A percentile compares a stretch with the other conserved stretches of the same genome.
These are phyloP conservation scores for Caenorhabditis sp. DNA, from an alignment of 2,888 invertebrate genomes.

Conservation along the genomic window DNA sequence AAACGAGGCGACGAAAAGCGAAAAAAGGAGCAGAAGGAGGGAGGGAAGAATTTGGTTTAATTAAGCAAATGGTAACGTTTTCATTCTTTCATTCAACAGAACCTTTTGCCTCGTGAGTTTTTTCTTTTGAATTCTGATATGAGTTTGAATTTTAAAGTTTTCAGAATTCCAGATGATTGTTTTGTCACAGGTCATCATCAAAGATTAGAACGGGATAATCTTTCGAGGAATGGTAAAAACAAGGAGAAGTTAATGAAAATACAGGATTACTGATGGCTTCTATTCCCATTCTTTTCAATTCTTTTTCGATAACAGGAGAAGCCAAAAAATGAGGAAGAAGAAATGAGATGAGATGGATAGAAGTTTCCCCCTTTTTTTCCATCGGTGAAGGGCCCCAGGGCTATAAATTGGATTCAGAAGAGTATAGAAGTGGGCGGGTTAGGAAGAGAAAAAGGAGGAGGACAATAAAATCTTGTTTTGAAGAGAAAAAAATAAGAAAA, in stretches of 20 bases:
- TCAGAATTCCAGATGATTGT: neutral
- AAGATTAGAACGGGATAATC: slow-evolving; percentile 16
- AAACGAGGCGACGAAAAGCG: slow-evolving; percentile 31
- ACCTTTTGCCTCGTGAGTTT: neutral
- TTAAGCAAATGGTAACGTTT: slow-evolving; percentile 64
- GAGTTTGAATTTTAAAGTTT: slow-evolving; percentile 4
- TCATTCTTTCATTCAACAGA: slow-evolving; percentile 21
- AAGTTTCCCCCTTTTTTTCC: slow-evolving; percentile 1
- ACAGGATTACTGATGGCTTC: slow-evolving; percentile 42
- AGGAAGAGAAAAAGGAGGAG: slow-evolving; percentile 12
- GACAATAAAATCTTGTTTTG: slow-evolving; percentile 48
- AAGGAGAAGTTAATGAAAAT: slow-evolving; percentile 26
- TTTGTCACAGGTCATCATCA: slow-evolving; percentile 6
- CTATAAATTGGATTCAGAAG: slow-evolving; percentile 58
- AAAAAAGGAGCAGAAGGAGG: slow-evolving; percentile 17
- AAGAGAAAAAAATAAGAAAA: slow-evolving; percentile 16
- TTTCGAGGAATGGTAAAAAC: slow-evolving; percentile 7
- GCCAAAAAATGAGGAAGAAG: slow-evolving; percentile 36
- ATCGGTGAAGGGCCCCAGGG: slow-evolving; percentile 31
- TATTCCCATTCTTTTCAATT: neutral
- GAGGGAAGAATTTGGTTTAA: slow-evolving; percentile 58
- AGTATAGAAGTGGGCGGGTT: slow-evolving; percentile 21
- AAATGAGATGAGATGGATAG: slow-evolving; percentile 34
- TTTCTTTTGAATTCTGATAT: slow-evolving; percentile 4
- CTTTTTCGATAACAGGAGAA: slow-evolving; percentile 6